Evolutionary conservation across 2,797 vertebrate genomes (phyloP).

Genomic region (Pseudomugil tenellus): DNA sequence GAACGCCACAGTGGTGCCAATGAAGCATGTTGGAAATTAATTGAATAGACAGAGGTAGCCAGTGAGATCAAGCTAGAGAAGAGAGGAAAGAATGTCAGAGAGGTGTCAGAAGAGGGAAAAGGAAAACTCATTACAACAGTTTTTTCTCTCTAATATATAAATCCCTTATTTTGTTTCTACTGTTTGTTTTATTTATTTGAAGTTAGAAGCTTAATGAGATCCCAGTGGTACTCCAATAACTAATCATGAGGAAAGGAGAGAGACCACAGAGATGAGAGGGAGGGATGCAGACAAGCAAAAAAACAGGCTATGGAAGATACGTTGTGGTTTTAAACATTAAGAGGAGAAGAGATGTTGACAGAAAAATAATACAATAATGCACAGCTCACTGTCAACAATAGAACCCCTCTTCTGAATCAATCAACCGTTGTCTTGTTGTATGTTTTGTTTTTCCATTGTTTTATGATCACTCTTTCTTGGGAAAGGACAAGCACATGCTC

Average conservation of each 20-base stretch:
- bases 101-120: conserved; percentile 71
- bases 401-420: conserved; percentile 35
- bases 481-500: conserved; percentile 55
- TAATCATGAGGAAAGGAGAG: conserved; percentile 56
- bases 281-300: conserved; percentile 42
- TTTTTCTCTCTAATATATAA: conserved; percentile 64
- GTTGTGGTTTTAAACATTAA: conserved; percentile 38
- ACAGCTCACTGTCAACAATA: conserved; percentile 37
- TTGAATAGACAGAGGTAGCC: conserved; percentile 77
- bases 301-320: conserved; percentile 33
- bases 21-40: conserved; percentile 82
- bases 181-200: conserved; percentile 87
- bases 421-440: conserved; percentile 38
- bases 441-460: conserved; percentile 31
- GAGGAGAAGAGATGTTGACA: conserved; percentile 33
- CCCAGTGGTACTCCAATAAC: conserved; percentile 80
- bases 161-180: conserved; percentile 80
- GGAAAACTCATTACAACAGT: conserved; percentile 73
- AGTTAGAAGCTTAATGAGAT: conserved; percentile 86
- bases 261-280: conserved; percentile 28
- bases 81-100: conserved; percentile 47
- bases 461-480: conserved; percentile 31
- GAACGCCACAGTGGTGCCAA: conserved; percentile 77
- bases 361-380: conserved; percentile 28
- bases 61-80: conserved; percentile 69